phyloP scores from a whole-genome alignment of 2,113 vertebrate species.

The Numida meleagris region DNA sequence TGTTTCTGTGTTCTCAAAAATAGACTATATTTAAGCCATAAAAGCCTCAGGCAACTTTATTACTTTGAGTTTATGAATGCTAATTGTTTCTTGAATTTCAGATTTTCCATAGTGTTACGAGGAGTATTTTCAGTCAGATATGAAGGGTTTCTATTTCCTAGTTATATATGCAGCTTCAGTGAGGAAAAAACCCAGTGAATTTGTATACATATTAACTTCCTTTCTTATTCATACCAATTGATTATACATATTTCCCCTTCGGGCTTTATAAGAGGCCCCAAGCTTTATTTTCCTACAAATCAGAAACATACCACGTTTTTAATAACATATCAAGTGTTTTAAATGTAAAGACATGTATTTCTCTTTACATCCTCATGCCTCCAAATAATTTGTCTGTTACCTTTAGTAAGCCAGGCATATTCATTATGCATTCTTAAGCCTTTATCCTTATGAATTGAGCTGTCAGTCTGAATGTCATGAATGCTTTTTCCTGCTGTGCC shows the following conservation, averaged over 20 bases:
- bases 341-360: background rate
- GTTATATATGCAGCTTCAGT: background rate
- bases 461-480: constrained; percentile 4
- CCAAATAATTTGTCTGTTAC: background rate
- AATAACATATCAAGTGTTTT: background rate
- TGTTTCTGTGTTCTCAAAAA: background rate
- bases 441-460: background rate
- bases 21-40: background rate
- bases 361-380: background rate
- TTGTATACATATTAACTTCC: background rate
- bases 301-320: background rate
- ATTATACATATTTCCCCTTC: background rate
- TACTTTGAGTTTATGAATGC: background rate
- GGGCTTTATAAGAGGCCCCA: background rate
- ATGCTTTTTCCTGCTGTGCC: background rate
- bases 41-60: background rate
- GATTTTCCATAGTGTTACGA: background rate
- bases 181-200: background rate
- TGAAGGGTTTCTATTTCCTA: background rate
- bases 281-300: background rate
- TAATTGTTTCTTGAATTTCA: constrained; percentile 3
- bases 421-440: background rate
- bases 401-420: background rate
- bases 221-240: background rate
- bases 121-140: background rate